A percentile compares a stretch with the other conserved stretches of the same genome.
Conservation (phyloP, 1,140 invertebrate species). For the Formica selysi region DNA sequence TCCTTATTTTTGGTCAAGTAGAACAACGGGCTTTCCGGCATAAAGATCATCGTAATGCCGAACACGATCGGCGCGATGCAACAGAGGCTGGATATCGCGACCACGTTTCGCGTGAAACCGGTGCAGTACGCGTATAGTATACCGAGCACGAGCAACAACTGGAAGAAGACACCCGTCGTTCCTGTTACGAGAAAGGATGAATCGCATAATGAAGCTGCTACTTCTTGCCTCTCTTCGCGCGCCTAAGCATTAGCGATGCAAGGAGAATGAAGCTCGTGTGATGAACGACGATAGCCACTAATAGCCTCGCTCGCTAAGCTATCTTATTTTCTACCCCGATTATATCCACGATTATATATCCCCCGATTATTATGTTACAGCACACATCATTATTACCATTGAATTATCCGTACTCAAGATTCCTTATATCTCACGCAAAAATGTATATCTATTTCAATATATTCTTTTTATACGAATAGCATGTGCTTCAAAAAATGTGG, state of each 20-base stretch:
- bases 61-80: slow-evolving; percentile 80
- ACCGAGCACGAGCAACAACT: slow-evolving; percentile 86
- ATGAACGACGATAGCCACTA: slow-evolving; percentile 30
- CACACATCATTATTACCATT: slow-evolving; percentile 3
- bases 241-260: slow-evolving; percentile 34
- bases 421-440: not conserved
- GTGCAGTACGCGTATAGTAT: slow-evolving; percentile 85
- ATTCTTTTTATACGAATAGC: not conserved
- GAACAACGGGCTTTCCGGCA: slow-evolving; percentile 86
- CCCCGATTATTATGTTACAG: not conserved
- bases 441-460: not conserved
- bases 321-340: slow-evolving; percentile 17
- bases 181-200: slow-evolving; percentile 64
- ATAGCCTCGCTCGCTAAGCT: slow-evolving; percentile 17
- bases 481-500: not conserved
- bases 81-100: slow-evolving; percentile 72
- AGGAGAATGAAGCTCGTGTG: slow-evolving; percentile 30
- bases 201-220: slow-evolving; percentile 48
- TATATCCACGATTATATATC: not conserved
- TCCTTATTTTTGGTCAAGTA: slow-evolving; percentile 78
- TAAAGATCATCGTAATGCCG: slow-evolving; percentile 80
- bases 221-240: slow-evolving; percentile 35
- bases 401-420: not conserved
- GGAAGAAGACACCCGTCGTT: slow-evolving; percentile 86
- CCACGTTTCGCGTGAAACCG: slow-evolving; percentile 78